phyloP scores from a whole-genome alignment of 1,140 invertebrate genomes.

The Drosophila novamexicana region DNA sequence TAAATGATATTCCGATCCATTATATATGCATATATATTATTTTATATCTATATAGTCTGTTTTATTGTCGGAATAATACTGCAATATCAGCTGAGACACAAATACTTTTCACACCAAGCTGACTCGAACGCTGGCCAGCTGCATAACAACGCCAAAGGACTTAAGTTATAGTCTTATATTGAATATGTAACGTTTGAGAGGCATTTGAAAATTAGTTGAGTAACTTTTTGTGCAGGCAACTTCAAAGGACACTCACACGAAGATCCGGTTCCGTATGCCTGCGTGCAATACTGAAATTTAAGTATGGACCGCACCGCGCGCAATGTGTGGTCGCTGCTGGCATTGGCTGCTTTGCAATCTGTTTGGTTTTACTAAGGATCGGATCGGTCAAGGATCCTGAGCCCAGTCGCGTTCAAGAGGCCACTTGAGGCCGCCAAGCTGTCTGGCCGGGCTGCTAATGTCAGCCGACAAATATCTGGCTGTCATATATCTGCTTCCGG shows the following conservation, averaged over 20 bases:
- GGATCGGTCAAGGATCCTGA: conserved; percentile 3
- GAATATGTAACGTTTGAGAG: neutral
- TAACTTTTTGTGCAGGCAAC: conserved; percentile 9
- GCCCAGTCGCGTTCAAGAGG: conserved; percentile 50
- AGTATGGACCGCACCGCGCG: conserved; percentile 10
- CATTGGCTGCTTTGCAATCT: neutral
- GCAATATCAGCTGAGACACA: no score
- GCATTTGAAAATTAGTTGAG: no score
- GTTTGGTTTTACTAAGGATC: neutral
- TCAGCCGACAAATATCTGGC: conserved; percentile 40
- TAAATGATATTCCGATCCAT: no score
- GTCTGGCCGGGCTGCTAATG: conserved; percentile 43
- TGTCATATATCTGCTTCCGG: conserved; percentile 51
- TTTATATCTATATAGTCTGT: no score
- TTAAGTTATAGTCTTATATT: neutral
- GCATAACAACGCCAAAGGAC: neutral
- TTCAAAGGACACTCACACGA: conserved; percentile 30
- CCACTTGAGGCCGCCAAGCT: conserved; percentile 74
- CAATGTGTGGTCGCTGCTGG: conserved; percentile 34
- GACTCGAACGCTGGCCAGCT: neutral
- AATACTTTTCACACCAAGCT: no score
- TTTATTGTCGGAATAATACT: no score
- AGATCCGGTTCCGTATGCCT: conserved; percentile 43
- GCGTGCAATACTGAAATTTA: conserved; percentile 1
- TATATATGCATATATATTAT: no score